phyloP scores from a whole-genome alignment of 2,888 invertebrate species.

The Drosophila kambysellisi region DNA sequence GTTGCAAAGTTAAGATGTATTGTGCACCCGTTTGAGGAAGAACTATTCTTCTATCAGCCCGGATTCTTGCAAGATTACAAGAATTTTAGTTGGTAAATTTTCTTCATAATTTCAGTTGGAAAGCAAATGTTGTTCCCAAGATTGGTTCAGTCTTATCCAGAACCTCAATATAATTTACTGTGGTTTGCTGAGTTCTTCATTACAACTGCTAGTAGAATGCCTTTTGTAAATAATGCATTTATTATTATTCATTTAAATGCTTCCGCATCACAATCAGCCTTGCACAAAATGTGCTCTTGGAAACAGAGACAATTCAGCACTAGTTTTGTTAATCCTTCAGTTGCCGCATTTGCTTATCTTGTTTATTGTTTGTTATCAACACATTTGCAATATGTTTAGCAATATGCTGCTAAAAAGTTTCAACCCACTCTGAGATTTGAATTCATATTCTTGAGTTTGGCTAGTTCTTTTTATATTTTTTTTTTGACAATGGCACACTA shows the following conservation, averaged over 20 bases:
- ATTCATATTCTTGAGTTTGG: slow-evolving; percentile 29
- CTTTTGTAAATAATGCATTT: neutral
- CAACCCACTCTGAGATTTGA: slow-evolving; percentile 37
- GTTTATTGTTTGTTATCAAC: slow-evolving; percentile 29
- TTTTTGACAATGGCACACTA: slow-evolving; percentile 70
- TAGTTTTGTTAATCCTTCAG: slow-evolving; percentile 11
- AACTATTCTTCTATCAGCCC: neutral
- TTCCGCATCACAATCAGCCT: slow-evolving; percentile 7
- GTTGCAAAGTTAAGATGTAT: neutral
- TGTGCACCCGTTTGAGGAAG: neutral
- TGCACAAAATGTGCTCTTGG: slow-evolving; percentile 13
- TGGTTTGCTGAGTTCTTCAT: neutral
- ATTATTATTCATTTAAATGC: neutral
- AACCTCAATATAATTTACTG: neutral
- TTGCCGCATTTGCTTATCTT: slow-evolving; percentile 33
- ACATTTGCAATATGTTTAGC: slow-evolving; percentile 72
- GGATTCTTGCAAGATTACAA: neutral
- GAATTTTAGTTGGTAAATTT: neutral
- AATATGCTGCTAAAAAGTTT: slow-evolving; percentile 74
- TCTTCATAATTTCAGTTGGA: neutral
- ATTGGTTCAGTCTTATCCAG: neutral
- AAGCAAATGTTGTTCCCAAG: neutral
- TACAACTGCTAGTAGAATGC: neutral
- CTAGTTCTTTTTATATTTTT: slow-evolving; percentile 42
- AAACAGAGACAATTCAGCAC: slow-evolving; percentile 18